Evolutionary conservation across 23 tunicate genomes (phyloP), one percentile per base, ranked within the genome.

Genomic region (Phallusia fumigata): DNA sequence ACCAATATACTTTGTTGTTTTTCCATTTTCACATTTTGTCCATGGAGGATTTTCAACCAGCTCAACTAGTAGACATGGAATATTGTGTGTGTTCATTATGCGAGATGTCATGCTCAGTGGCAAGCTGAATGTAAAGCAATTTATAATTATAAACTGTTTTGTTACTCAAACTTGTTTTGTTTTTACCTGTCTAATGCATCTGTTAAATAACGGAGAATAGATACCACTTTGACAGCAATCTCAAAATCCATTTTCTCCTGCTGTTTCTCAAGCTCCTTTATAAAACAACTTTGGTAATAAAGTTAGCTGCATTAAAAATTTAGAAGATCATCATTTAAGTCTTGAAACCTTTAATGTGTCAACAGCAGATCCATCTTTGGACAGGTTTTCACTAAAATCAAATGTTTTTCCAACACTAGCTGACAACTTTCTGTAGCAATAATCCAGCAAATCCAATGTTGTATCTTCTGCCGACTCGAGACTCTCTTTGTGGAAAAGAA

Each of bases 1-100:
- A 92, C 97, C 98, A 36, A 94, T 89, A 51, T 75, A 94, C 64
- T 94, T 94, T 58, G 31, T 82, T 22, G 74, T 64, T 0, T 64
- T 80, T 44, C 86, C 85, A 21, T 77, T 75, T 72, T 79, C 84
- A 0, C 45, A 31, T 79, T 64, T 89, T 11, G 94, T 89, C 98
- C 98, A 94, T 28, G 98, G 98, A 13, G 98, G 94, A 65, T 89
- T 83, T 34, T 94, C 89, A 24, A 89, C 76, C 28, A 94, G 86
- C 69, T 94, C 72, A 33, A 94, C 98, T 35, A 94, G 79, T 40
- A 94, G 58, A 65, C 98, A 94, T 28, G 98, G 98, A 47, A 94
- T 86, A 53, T 94, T 94, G 79, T 79, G 94, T 15, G 90, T 86
- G 75, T 89, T 86, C 75, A 94, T 35, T 31, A 94, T 74, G 24